Evolutionary conservation across 2,888 invertebrate genomes (phyloP).

Genomic region (Scelioninae gen. 1): DNA sequence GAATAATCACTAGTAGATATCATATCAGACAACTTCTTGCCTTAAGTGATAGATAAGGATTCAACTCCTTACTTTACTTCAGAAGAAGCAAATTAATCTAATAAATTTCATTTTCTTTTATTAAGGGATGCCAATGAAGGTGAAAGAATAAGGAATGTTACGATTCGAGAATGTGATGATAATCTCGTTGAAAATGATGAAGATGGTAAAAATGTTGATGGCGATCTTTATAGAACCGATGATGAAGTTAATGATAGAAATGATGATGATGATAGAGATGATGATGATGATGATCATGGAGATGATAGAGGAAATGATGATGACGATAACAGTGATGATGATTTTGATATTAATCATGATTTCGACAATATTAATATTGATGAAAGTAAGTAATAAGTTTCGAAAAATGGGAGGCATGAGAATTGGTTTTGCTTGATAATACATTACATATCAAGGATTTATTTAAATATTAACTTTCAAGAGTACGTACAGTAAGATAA

Average conservation of each 20-base stretch:
- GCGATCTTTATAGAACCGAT: neutral
- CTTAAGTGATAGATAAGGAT: too few species aligned
- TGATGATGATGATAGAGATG: neutral
- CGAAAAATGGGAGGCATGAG: neutral
- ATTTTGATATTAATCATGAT: neutral
- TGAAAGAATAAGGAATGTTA: too few species aligned
- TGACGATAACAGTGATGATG: neutral
- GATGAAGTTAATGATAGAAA: neutral
- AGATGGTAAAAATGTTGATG: too few species aligned
- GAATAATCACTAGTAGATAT: too few species aligned
- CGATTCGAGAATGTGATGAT: too few species aligned
- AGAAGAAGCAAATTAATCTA: too few species aligned
- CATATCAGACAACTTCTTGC: too few species aligned
- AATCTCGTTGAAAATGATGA: too few species aligned
- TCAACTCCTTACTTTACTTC: too few species aligned
- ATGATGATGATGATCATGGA: neutral
- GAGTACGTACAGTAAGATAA: too few species aligned
- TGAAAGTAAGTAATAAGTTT: neutral
- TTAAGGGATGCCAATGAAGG: too few species aligned
- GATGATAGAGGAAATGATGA: neutral
- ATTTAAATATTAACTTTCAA: neutral
- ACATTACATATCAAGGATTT: neutral
- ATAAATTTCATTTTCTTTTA: too few species aligned
- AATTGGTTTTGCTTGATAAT: neutral
- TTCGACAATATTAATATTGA: neutral